Evolutionary conservation across 2,888 invertebrate species (phyloP).

Genomic region (Gibbula magus): DNA sequence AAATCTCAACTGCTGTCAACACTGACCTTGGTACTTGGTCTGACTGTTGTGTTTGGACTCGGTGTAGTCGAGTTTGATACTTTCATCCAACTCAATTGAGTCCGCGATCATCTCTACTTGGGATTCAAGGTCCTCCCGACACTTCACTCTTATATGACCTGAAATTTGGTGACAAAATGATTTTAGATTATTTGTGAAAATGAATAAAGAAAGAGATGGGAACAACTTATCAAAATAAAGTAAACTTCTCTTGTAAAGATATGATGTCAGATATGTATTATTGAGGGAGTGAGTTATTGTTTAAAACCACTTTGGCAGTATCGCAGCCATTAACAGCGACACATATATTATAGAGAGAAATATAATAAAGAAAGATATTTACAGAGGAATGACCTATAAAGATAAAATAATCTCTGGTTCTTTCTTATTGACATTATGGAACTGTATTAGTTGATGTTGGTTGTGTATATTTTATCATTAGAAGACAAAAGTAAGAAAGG

Average conservation of each 20-base stretch:
- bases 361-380: not conserved
- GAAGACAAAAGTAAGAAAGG: no score
- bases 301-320: no score
- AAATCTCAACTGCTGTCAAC: no score
- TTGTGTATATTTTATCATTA: no score
- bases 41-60: not conserved
- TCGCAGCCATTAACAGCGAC: no score
- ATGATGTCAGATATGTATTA: no score
- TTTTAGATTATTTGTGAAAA: not conserved
- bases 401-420: no score
- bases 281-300: no score
- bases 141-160: slow-evolving; percentile 24
- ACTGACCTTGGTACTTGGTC: not conserved
- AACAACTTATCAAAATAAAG: not conserved
- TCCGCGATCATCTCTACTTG: not conserved
- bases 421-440: not conserved
- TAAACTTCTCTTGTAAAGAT: not conserved
- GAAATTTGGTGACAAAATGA: not conserved
- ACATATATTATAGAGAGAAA: no score
- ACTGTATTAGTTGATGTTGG: not conserved
- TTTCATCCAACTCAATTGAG: not conserved
- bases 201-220: no score
- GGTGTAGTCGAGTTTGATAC: not conserved
- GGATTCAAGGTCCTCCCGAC: not conserved
- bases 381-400: not conserved